phyloP scores from a whole-genome alignment of 2,797 vertebrate species.

The Danio albolineatus region DNA sequence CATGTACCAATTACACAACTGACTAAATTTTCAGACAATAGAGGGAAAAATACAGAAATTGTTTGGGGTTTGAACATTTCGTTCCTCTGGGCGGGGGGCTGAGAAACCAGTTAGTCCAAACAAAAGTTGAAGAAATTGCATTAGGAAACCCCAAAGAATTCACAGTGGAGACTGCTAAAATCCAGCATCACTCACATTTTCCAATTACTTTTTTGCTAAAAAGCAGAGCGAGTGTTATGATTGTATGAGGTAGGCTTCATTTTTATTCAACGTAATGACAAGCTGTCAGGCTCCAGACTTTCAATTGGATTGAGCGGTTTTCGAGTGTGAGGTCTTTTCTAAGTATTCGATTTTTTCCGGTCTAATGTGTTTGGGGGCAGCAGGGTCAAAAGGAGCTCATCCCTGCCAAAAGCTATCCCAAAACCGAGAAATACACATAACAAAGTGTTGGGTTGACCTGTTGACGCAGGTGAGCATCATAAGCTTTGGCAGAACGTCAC shows the following conservation, averaged over 20 bases:
- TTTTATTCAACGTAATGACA: constrained; percentile 60
- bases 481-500: constrained; percentile 44
- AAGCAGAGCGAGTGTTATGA: constrained; percentile 54
- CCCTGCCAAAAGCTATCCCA: constrained; percentile 53
- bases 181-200: constrained; percentile 60
- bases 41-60: background rate
- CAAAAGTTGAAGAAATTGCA: constrained; percentile 35
- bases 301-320: constrained; percentile 54
- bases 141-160: constrained; percentile 45
- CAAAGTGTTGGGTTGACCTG: constrained; percentile 5
- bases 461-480: constrained; percentile 35
- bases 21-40: constrained; percentile 28
- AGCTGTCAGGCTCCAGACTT: constrained; percentile 63
- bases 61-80: constrained; percentile 37
- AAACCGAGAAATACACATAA: constrained; percentile 26
- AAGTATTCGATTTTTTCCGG: constrained; percentile 3
- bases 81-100: constrained; percentile 22
- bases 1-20: constrained; percentile 10
- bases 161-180: constrained; percentile 30
- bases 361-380: constrained; percentile 2
- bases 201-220: constrained; percentile 30
- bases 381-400: constrained; percentile 44
- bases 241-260: constrained; percentile 57
- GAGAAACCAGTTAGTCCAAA: constrained; percentile 42
- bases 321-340: constrained; percentile 49